Conservation (phyloP, 2,888 invertebrate genomes). For the Scaptomyza flava region DNA sequence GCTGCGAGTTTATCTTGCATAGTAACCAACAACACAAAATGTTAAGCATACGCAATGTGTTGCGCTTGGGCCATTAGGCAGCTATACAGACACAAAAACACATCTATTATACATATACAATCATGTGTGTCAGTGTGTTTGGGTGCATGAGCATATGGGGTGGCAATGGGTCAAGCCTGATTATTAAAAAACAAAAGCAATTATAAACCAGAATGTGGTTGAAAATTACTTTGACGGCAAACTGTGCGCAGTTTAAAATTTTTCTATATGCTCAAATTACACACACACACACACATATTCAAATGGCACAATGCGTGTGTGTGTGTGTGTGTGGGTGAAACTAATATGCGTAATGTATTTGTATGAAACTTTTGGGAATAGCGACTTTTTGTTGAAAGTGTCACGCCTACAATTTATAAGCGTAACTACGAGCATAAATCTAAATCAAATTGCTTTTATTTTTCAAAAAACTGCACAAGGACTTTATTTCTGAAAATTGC, state of each 20-base stretch:
- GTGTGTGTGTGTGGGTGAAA: constrained; percentile 20
- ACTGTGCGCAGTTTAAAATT: constrained; percentile 58
- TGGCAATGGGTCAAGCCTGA: constrained; percentile 64
- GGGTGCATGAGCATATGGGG: constrained; percentile 9
- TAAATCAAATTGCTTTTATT: constrained; percentile 15
- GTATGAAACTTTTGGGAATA: constrained; percentile 45
- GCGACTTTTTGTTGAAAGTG: constrained; percentile 35
- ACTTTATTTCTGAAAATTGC: not conserved
- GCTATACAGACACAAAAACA: constrained; percentile 18
- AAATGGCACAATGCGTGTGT: constrained; percentile 5
- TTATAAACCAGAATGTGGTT: constrained; percentile 61
- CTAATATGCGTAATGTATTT: constrained; percentile 58
- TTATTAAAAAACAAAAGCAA: constrained; percentile 79
- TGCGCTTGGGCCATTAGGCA: constrained; percentile 47
- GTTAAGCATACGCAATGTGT: constrained; percentile 65
- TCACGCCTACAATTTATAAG: constrained; percentile 45
- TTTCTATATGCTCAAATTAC: constrained; percentile 27
- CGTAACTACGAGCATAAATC: constrained; percentile 41
- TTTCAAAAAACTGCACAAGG: not conserved
- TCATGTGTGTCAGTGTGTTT: constrained; percentile 2
- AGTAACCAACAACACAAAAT: constrained; percentile 48
- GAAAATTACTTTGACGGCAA: constrained; percentile 56
- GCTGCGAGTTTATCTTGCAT: constrained; percentile 61
- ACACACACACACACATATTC: constrained; percentile 23
- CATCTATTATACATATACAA: constrained; percentile 10